Conservation (phyloP, 1,140 invertebrate genomes). For the Pogonomyrmex barbatus region DNA sequence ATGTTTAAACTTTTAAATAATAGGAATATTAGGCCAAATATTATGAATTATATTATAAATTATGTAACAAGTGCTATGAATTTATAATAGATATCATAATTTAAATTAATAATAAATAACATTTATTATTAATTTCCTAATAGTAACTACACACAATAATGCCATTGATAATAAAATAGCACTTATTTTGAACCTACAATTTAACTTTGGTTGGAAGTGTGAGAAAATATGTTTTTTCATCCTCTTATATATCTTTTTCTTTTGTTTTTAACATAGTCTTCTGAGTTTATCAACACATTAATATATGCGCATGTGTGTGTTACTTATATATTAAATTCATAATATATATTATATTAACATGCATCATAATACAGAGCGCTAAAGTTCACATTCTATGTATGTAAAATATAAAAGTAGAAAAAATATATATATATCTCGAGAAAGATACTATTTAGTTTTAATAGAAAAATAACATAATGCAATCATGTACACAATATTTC, state of each 20-base stretch:
- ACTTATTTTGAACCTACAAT: constrained; percentile 37
- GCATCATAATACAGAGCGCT: constrained; percentile 33
- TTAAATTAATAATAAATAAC: constrained; percentile 16
- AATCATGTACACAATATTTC: constrained; percentile 41
- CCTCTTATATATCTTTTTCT: constrained; percentile 17
- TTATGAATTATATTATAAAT: not conserved
- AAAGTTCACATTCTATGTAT: constrained; percentile 45
- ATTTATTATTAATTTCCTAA: constrained; percentile 25
- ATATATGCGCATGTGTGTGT: constrained; percentile 4
- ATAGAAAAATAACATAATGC: constrained; percentile 56
- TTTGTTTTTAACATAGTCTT: constrained; percentile 10
- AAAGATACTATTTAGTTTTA: constrained; percentile 42
- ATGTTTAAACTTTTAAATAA: constrained; percentile 34
- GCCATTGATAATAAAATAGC: constrained; percentile 51
- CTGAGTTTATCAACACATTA: constrained; percentile 14
- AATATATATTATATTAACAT: constrained; percentile 49
- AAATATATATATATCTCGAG: constrained; percentile 43
- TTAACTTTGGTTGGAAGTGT: constrained; percentile 61
- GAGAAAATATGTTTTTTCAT: constrained; percentile 40
- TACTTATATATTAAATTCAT: constrained; percentile 18
- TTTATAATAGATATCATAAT: constrained; percentile 14
- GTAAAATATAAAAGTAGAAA: constrained; percentile 71
- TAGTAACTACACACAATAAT: constrained; percentile 25
- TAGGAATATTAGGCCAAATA: constrained; percentile 31
- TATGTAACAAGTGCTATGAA: constrained; percentile 16